Evolutionary conservation across 2,888 invertebrate species (phyloP).

Genomic region (Euclidia mi): DNA sequence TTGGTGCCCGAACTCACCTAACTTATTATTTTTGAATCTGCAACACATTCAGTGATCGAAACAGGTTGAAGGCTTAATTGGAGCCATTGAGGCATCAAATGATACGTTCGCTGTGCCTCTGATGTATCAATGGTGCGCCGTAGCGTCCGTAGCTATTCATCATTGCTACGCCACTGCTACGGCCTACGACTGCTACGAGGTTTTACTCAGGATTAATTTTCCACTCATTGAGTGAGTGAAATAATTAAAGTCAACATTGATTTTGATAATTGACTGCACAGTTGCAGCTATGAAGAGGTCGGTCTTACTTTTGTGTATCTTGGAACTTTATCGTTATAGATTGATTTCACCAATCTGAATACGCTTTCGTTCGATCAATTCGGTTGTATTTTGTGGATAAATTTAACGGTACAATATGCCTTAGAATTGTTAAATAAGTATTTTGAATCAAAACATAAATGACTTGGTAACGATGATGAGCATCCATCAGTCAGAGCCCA

Average conservation of each 20-base stretch:
- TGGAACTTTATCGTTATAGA: no score
- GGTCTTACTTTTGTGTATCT: no score
- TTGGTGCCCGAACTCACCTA: neutral
- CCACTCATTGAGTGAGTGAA: neutral
- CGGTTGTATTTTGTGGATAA: no score
- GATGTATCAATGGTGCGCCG: neutral
- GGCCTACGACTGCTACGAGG: neutral
- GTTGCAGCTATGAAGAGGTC: no score
- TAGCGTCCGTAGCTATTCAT: conserved; percentile 12
- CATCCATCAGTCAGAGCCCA: neutral
- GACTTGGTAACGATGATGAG: no score
- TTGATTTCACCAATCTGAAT: no score
- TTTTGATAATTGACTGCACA: conserved; percentile 1
- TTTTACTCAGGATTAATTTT: conserved; percentile 3
- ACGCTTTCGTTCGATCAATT: no score
- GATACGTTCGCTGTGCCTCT: neutral
- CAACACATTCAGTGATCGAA: neutral
- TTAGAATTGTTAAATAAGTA: no score
- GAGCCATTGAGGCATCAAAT: neutral
- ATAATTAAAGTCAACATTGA: neutral
- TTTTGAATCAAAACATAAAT: no score
- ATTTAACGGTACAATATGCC: no score
- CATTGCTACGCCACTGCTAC: conserved; percentile 2
- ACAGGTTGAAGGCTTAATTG: conserved; percentile 2
- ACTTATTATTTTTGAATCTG: neutral